Percentiles rank a stretch among this genome's conserved stretches.
Evolutionary conservation across 1,140 invertebrate genomes (phyloP).

Genomic region (Babylonia areolata): DNA sequence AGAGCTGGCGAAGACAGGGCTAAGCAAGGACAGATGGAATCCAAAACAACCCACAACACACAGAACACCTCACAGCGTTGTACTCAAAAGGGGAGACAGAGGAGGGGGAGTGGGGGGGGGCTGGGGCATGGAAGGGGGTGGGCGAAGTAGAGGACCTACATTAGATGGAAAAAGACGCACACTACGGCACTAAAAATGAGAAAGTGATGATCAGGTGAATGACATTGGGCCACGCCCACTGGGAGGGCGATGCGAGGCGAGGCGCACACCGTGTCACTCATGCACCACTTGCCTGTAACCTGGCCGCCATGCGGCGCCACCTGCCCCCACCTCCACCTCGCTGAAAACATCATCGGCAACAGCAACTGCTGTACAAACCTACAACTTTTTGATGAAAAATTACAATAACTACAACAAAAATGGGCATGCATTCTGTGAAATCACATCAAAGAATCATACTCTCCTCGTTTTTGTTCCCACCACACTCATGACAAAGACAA

Average conservation of each 20-base stretch:
- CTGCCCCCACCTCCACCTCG: conserved; percentile 13
- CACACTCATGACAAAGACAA: too few relatives aligned
- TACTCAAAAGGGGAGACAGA: too few relatives aligned
- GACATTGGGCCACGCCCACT: conserved; percentile 15
- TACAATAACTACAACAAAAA: neutral
- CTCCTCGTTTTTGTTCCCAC: too few relatives aligned
- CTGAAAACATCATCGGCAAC: conserved; percentile 33
- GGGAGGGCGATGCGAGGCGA: neutral
- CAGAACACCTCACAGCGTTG: too few relatives aligned
- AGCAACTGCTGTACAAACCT: neutral
- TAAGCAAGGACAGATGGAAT: too few relatives aligned
- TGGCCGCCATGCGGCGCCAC: conserved; percentile 27
- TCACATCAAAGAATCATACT: too few relatives aligned
- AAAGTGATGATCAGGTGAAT: neutral
- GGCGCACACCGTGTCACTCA: conserved; percentile 28
- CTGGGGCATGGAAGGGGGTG: neutral
- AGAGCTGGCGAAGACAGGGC: too few relatives aligned
- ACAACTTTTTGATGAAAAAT: neutral
- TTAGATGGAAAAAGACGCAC: neutral
- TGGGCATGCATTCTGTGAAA: too few relatives aligned
- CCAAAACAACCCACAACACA: too few relatives aligned
- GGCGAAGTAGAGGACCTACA: neutral
- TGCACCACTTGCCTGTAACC: conserved; percentile 42
- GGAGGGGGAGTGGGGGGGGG: too few relatives aligned
- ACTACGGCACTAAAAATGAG: neutral